Conservation (phyloP, 1,140 invertebrate species). For the Muscidifurax raptorellus region DNA sequence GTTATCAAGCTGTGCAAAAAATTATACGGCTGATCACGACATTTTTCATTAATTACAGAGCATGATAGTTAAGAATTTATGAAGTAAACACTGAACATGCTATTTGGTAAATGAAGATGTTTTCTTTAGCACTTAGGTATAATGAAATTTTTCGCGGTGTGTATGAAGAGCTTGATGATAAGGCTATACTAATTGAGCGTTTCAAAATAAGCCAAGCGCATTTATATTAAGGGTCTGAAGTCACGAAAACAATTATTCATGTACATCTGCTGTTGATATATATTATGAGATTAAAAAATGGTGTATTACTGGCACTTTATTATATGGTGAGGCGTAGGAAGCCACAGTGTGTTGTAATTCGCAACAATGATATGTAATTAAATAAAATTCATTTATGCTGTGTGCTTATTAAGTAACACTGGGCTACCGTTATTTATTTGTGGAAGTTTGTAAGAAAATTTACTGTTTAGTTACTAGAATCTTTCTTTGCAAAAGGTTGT, state of each 20-base stretch:
- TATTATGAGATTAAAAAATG: too few relatives aligned
- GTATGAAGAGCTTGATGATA: background rate
- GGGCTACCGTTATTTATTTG: too few relatives aligned
- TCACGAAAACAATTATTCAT: conserved; percentile 12
- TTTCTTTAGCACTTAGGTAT: background rate
- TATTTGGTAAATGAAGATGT: background rate
- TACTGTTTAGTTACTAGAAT: background rate
- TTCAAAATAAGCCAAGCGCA: too few relatives aligned
- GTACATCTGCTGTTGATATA: background rate
- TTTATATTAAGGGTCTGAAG: background rate
- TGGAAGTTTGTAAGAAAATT: too few relatives aligned
- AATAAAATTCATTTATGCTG: too few relatives aligned
- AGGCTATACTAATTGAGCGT: background rate
- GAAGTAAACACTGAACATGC: too few relatives aligned
- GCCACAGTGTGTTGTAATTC: too few relatives aligned
- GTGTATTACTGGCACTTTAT: too few relatives aligned
- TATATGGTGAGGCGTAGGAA: too few relatives aligned
- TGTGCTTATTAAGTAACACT: too few relatives aligned
- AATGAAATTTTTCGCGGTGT: background rate
- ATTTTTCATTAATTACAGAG: background rate
- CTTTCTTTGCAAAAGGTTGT: background rate
- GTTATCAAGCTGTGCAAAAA: too few relatives aligned
- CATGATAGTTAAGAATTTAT: background rate
- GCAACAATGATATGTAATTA: too few relatives aligned
- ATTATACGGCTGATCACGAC: background rate